Base-by-base conservation (phyloP, 2,888 invertebrate genomes). In the Yponomeuta plumbellus region DNA sequence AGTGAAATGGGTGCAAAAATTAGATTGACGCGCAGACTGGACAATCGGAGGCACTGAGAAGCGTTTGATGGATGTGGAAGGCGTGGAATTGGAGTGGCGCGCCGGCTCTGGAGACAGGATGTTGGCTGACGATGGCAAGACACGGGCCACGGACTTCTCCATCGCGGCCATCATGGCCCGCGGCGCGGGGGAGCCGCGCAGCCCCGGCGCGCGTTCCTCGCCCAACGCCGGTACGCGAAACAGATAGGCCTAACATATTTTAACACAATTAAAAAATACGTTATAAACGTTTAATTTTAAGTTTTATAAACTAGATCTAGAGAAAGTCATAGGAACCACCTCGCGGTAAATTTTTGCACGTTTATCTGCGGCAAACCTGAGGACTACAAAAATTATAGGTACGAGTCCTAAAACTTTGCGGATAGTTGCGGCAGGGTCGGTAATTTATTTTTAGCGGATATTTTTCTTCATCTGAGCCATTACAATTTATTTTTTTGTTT, bases 161-260 rank as follows among this genome's bases (percentile, higher is more conserved):
- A 98, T 98, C 83, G 97, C 97, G 75, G 97, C 97, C 79, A 97
- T 98, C 85, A 98, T 98, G 97, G 96, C 97, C 74, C 92, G 94
- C 73, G 89, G 87, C 79, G 86, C 85, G 76, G 85, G 80, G 69
- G 86, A 88, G 76, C 84, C 85, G 75, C 86, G 88, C 76, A 88
- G 87, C 77, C 88, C 90, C 78, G 83, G 75, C 83, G 86, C 87
- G 70, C 84, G 84, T 70, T 85, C 87, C 72, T 88, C 89, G 79
- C 83, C 86, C 69, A 86, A 76, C 73, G 83, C 83, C 73, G 87
- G 88, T 89, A 83, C 73, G 76, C 58, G 20, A 23, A 52, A 34
- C 66, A 70, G 58, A 74, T 86, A 84, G 85, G 84, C 85, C 84
- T 85, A 85, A 74, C 40, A 1, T 17, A 1, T 66, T 23, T 58